Evolutionary conservation across 2,113 vertebrate genomes (phyloP).

Genomic region (Coptodon bakossiorum): DNA sequence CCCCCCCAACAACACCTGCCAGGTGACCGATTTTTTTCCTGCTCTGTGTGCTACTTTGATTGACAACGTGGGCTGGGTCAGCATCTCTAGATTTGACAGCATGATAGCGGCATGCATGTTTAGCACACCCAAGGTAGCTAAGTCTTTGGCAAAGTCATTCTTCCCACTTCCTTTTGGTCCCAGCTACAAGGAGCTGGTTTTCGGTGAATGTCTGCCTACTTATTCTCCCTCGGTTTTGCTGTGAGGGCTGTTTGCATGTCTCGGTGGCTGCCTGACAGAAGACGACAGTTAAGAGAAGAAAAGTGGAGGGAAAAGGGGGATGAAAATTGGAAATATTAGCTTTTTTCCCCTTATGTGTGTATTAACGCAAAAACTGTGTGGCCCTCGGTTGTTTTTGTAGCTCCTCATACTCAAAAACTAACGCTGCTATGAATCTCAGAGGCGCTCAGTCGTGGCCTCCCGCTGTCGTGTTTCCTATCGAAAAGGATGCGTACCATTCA

Average conservation of each 20-base stretch:
- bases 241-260: conserved; percentile 31
- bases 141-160: conserved; percentile 1
- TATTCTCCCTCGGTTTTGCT: not conserved
- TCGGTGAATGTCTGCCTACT: not conserved
- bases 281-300: not conserved
- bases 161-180: not conserved
- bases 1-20: not conserved
- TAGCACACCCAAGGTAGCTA: not conserved
- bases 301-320: not conserved
- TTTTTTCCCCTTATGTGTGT: not conserved
- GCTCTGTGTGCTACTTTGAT: conserved; percentile 7
- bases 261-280: not conserved
- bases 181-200: not conserved
- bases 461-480: not conserved
- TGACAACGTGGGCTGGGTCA: not conserved
- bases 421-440: conserved; percentile 44
- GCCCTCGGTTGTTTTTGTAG: conserved; percentile 4
- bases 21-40: not conserved
- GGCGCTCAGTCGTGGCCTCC: not conserved
- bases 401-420: conserved; percentile 15
- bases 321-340: not conserved
- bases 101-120: conserved; percentile 40
- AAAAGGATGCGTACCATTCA: not conserved
- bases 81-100: conserved; percentile 27
- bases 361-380: not conserved